Conservation (phyloP, 1,140 invertebrate species). For the Drosophila tsacasi region DNA sequence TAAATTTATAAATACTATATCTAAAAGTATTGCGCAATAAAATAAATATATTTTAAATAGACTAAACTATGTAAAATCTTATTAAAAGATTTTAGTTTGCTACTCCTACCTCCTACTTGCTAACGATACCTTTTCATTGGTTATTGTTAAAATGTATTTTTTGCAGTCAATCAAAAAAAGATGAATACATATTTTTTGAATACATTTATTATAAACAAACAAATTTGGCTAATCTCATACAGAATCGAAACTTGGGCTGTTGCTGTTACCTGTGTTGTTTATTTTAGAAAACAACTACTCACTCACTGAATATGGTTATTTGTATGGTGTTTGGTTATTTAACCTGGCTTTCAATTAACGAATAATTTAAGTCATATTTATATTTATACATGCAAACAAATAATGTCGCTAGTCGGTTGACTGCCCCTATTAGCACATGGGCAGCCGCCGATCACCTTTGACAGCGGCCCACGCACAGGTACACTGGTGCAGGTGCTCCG, state of each 20-base stretch:
- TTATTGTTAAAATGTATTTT: neutral
- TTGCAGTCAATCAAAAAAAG: neutral
- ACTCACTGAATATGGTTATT: constrained; percentile 72
- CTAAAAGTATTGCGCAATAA: neutral
- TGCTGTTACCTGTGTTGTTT: constrained; percentile 36
- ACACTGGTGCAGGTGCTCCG: constrained; percentile 20
- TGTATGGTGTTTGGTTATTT: constrained; percentile 50
- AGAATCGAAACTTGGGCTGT: constrained; percentile 27
- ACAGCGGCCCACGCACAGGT: constrained; percentile 50
- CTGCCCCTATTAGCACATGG: constrained; percentile 67
- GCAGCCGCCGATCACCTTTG: constrained; percentile 62
- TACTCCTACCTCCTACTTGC: neutral
- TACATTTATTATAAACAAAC: neutral
- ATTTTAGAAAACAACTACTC: constrained; percentile 44
- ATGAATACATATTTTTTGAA: neutral
- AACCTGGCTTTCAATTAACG: constrained; percentile 57
- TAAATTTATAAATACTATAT: no score
- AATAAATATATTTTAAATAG: neutral
- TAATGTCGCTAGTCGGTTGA: constrained; percentile 41
- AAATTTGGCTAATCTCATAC: constrained; percentile 16
- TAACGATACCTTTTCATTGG: neutral
- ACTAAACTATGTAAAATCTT: neutral
- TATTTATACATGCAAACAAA: constrained; percentile 61
- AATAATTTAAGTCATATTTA: constrained; percentile 78
- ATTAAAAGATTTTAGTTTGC: neutral